These are phyloP conservation scores for Drosophila orena DNA, from an alignment of 1,140 invertebrate genomes.

Conservation along the genomic window DNA sequence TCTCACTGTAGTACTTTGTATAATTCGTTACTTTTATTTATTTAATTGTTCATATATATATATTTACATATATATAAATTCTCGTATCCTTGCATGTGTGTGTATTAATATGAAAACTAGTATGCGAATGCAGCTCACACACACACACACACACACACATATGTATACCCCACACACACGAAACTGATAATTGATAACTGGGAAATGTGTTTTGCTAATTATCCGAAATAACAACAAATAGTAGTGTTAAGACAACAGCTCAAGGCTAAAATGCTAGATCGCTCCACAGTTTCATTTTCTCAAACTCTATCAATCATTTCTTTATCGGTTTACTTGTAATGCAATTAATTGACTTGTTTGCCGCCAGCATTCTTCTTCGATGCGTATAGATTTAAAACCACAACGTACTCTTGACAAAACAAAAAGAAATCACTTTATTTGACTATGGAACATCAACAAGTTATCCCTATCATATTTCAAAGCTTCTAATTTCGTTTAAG, in stretches of 20 bases:
- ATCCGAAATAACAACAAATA: constrained; percentile 19
- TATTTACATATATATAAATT: constrained; percentile 17
- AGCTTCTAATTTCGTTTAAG: not conserved
- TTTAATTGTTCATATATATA: constrained; percentile 18
- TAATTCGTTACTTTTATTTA: constrained; percentile 26
- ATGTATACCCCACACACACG: no score
- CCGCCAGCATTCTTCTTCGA: constrained; percentile 9
- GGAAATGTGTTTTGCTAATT: constrained; percentile 10
- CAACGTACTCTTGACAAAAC: not conserved
- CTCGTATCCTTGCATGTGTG: constrained; percentile 16
- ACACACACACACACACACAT: not conserved
- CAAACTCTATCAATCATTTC: not conserved
- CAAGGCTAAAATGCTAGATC: constrained; percentile 29
- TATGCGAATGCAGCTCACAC: constrained; percentile 16
- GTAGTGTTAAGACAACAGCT: constrained; percentile 18
- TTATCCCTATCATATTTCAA: not conserved
- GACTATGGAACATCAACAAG: not conserved
- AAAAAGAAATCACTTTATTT: not conserved
- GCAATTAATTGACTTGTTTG: constrained; percentile 72
- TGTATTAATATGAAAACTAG: constrained; percentile 8
- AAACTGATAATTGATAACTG: constrained; percentile 9
- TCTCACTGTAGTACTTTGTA: constrained; percentile 43
- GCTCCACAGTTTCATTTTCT: constrained; percentile 8
- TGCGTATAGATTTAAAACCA: constrained; percentile 32
- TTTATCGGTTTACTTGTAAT: constrained; percentile 36